Conservation (phyloP, 2,113 vertebrate genomes). For the Thalassoma bifasciatum region DNA sequence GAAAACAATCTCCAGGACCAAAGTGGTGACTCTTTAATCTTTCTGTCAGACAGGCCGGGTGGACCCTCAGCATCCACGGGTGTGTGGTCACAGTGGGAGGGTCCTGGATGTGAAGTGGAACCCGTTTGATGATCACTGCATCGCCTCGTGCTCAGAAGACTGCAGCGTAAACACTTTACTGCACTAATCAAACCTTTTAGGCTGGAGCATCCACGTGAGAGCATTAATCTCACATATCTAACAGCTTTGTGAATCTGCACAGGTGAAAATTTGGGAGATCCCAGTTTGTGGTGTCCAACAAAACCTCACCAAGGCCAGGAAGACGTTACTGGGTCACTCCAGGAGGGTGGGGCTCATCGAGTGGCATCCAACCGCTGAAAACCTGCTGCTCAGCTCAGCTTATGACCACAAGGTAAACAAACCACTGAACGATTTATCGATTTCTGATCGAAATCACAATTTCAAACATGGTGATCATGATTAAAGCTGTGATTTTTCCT, state of each 20-base stretch:
- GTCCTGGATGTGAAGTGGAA: constrained; percentile 97
- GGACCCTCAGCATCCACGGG: constrained; percentile 89
- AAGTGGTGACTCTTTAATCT: neutral
- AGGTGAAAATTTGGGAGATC: constrained; percentile 96
- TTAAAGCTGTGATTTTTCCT: no score
- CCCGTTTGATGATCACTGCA: constrained; percentile 92
- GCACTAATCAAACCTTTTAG: no score
- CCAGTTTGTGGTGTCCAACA: constrained; percentile 85
- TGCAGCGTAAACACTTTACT: constrained; percentile 83
- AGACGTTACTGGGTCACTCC: constrained; percentile 88
- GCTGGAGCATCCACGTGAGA: neutral
- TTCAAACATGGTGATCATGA: no score
- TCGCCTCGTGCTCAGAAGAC: constrained; percentile 96
- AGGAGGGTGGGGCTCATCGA: constrained; percentile 93
- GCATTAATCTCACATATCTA: no score
- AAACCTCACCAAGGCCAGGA: constrained; percentile 85
- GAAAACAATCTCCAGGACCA: no score
- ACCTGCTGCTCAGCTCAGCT: constrained; percentile 91
- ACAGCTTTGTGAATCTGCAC: neutral
- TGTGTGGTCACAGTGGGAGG: constrained; percentile 90
- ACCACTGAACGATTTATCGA: no score
- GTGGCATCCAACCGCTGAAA: constrained; percentile 93
- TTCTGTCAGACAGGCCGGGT: constrained; percentile 89
- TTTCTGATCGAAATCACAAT: no score
- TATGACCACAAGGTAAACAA: constrained; percentile 92